phyloP scores from a whole-genome alignment of 1,140 invertebrate genomes.

The Lerema accius region DNA sequence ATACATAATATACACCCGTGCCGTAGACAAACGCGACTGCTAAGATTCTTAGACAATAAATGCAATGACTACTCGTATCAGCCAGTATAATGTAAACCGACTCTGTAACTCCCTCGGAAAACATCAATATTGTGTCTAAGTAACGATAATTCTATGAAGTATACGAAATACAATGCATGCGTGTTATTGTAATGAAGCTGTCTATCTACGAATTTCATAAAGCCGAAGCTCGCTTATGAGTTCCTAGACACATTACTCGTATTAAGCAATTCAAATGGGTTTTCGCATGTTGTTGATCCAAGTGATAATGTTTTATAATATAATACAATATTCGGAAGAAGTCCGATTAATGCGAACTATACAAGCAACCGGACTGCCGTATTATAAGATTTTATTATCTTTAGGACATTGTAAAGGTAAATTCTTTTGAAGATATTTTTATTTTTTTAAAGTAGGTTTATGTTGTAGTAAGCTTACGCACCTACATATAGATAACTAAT shows the following conservation, averaged over 20 bases:
- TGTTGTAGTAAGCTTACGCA: too few species aligned
- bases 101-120: not conserved
- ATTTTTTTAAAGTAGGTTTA: too few species aligned
- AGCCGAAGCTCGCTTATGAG: not conserved
- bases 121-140: not conserved
- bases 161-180: not conserved
- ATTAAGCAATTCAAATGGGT: conserved; percentile 16
- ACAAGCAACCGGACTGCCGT: conserved; percentile 45
- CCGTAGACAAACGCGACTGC: too few species aligned
- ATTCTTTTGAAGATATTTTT: not conserved
- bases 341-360: conserved; percentile 48
- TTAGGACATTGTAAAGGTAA: conserved; percentile 60
- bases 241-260: not conserved
- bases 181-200: not conserved
- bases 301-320: conserved; percentile 2
- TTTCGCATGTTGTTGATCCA: conserved; percentile 3
- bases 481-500: too few species aligned
- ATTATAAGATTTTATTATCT: conserved; percentile 56
- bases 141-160: not conserved
- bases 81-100: not conserved
- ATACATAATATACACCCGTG: too few species aligned
- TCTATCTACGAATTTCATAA: not conserved
- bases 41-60: too few species aligned
- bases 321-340: conserved; percentile 25
- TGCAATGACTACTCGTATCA: too few species aligned